These are phyloP conservation scores for Parnassius glacialis DNA, from an alignment of 2,888 invertebrate genomes.

Conservation along the genomic window DNA sequence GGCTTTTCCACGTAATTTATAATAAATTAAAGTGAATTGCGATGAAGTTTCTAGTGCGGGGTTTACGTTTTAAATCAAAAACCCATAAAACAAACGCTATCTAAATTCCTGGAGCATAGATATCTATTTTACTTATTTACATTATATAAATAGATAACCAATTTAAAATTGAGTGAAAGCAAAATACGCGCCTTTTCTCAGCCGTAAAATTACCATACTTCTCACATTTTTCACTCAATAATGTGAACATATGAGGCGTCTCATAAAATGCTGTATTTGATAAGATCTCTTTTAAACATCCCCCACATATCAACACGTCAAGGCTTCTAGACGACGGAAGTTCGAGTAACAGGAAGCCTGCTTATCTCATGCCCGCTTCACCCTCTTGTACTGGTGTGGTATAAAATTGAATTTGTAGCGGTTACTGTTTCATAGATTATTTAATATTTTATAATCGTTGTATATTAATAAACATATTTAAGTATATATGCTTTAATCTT, in stretches of 20 bases:
- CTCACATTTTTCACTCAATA: slow-evolving; percentile 8
- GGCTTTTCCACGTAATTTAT: too few relatives aligned
- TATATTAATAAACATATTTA: too few relatives aligned
- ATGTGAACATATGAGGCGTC: not conserved
- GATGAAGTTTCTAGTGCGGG: too few relatives aligned
- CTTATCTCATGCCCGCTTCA: slow-evolving; percentile 42
- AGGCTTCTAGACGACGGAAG: slow-evolving; percentile 36
- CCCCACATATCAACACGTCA: slow-evolving; percentile 35
- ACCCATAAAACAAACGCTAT: too few relatives aligned
- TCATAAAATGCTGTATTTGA: slow-evolving; percentile 20
- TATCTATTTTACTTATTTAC: too few relatives aligned
- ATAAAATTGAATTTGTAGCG: slow-evolving; percentile 10
- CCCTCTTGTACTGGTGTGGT: not conserved
- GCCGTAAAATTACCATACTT: not conserved
- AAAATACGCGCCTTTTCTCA: not conserved
- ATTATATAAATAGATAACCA: too few relatives aligned
- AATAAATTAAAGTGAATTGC: too few relatives aligned
- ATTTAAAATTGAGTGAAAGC: not conserved
- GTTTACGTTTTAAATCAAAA: too few relatives aligned
- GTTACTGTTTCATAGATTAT: not conserved
- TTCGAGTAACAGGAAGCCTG: slow-evolving; percentile 39
- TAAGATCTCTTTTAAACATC: slow-evolving; percentile 30
- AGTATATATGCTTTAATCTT: too few relatives aligned
- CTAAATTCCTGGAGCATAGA: too few relatives aligned
- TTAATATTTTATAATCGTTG: too few relatives aligned